Base-by-base conservation (phyloP, 2,113 vertebrate species). In the Enhydra lutris region DNA sequence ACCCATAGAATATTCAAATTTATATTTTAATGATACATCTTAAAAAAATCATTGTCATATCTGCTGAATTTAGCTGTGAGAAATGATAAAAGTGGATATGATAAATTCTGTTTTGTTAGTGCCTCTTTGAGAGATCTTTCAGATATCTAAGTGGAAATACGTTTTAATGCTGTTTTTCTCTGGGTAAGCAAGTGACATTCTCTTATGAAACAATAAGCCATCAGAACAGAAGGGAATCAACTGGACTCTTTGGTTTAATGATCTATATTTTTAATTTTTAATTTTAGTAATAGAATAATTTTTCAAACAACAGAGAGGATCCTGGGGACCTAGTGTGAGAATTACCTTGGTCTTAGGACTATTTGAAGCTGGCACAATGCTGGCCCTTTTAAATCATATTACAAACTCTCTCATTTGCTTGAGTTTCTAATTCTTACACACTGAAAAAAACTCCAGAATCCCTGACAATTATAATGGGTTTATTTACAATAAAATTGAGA, bases 31-130 rank as follows among this genome's bases (percentile, higher is more conserved):
- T 45, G 57, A 69, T 82, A 2, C 31, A 73, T 50, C 13, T 94
- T 78, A 88, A 74, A 21, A 52, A 52, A 94, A 59, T 87, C n/a
- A 63, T 87, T 94, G 92, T 90, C 57, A 0, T 69, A 21, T 85
- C 79, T 95, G n/a, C 34, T 85, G 71, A 85, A 17, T 94, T 80
- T 95, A 94, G 76, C 21, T 90, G 6, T 84, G 57, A 74, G 59
- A 45, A 93, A 90, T 73, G 6, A 96, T 52, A 78, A 45, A 36
- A 71, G 36, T 57, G 23, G 74, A 67, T 90, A n/a, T 87, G 67
- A 69, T 47, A 82, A 59, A 91, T 45, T 71, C 34, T 61, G 9
- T 82, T 94, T 81, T 79, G 45, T 93, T 81, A 20, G 63, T 89
- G 59, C 73, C 6, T 96, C 69, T 90, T 97, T 74, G 76, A 80